Conservation (phyloP, 2,113 vertebrate species). For the Pseudonaja textilis region DNA sequence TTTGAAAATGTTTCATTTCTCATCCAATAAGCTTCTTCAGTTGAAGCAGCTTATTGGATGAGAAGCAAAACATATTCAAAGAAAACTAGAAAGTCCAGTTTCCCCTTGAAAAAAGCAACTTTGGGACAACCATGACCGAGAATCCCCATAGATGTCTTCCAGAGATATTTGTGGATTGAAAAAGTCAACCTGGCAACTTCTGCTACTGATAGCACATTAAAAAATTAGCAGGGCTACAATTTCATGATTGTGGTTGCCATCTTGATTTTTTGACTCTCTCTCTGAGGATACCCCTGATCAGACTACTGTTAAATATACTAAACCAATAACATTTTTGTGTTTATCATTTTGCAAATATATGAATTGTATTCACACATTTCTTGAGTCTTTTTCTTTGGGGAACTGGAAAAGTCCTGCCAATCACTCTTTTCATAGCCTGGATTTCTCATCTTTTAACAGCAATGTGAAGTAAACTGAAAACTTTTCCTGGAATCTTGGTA, state of each 20-base stretch:
- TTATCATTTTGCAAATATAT: neutral
- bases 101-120: no score
- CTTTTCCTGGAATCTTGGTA: neutral
- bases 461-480: no score
- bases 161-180: neutral
- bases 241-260: neutral
- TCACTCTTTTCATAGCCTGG: neutral
- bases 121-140: no score
- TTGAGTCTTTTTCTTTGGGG: neutral
- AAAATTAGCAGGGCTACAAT: neutral
- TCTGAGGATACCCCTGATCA: neutral
- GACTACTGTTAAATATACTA: neutral
- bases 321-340: neutral
- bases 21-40: no score
- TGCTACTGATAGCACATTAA: neutral
- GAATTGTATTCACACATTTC: neutral
- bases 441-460: neutral
- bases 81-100: no score
- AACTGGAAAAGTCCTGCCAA: neutral
- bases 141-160: neutral
- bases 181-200: neutral
- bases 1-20: no score
- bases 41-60: no score
- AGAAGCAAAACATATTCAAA: no score
- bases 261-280: neutral